These are phyloP conservation scores for Sitodiplosis mosellana DNA, from an alignment of 1,140 invertebrate genomes.

Conservation along the genomic window DNA sequence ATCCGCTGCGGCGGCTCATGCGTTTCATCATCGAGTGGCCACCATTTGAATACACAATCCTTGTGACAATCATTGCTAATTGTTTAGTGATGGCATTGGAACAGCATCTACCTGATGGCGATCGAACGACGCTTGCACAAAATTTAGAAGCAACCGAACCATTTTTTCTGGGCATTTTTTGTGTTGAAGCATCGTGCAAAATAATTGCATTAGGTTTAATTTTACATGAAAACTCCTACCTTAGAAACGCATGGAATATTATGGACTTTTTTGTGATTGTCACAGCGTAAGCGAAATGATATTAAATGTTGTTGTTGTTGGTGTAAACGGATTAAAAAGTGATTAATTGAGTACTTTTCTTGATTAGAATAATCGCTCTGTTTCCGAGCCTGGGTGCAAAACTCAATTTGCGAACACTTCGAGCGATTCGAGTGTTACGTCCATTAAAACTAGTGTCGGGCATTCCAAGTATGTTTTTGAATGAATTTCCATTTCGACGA, in stretches of 20 bases:
- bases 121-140: slow-evolving; percentile 96
- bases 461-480: slow-evolving; percentile 96
- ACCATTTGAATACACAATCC: slow-evolving; percentile 99
- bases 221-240: slow-evolving; percentile 96
- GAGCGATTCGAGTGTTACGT: slow-evolving; percentile 97
- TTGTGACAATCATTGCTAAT: slow-evolving; percentile 99
- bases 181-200: slow-evolving; percentile 98
- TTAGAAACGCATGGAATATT: slow-evolving; percentile 99
- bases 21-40: slow-evolving; percentile 99
- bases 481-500: too few relatives aligned
- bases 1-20: slow-evolving; percentile 83
- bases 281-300: slow-evolving; percentile 71
- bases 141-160: slow-evolving; percentile 97
- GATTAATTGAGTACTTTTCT: background rate
- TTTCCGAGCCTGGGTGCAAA: slow-evolving; percentile 63
- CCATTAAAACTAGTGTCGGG: slow-evolving; percentile 99
- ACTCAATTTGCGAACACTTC: slow-evolving; percentile 95
- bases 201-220: slow-evolving; percentile 99
- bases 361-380: slow-evolving; percentile 75
- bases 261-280: slow-evolving; percentile 99
- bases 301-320: background rate
- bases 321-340: background rate
- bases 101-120: slow-evolving; percentile 92
- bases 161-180: slow-evolving; percentile 99
- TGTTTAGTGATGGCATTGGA: slow-evolving; percentile 99